Conservation (phyloP, 2,888 invertebrate species). For the Agrochola circellaris region DNA sequence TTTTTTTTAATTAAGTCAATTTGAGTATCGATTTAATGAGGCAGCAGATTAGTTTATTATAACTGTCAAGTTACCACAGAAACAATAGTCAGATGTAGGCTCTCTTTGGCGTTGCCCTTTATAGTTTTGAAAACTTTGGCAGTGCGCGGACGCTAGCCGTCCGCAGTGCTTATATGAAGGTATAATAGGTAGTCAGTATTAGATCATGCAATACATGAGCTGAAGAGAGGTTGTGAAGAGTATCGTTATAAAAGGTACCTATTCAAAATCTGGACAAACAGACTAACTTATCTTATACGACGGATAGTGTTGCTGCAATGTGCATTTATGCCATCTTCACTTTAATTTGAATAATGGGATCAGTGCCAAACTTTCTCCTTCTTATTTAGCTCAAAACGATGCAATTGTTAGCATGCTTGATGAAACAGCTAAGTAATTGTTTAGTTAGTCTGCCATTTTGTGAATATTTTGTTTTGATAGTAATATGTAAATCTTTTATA, state of each 20-base stretch:
- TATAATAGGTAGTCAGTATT: conserved; percentile 83
- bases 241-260: conserved; percentile 90
- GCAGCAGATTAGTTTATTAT: conserved; percentile 87
- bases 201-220: conserved; percentile 85
- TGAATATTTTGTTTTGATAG: conserved; percentile 91
- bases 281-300: conserved; percentile 86
- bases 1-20: conserved; percentile 87
- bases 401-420: conserved; percentile 90
- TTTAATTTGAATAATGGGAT: conserved; percentile 88
- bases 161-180: conserved; percentile 66
- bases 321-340: conserved; percentile 90
- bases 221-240: conserved; percentile 89
- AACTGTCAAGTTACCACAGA: conserved; percentile 89
- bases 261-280: conserved; percentile 88
- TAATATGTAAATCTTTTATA: conserved; percentile 91
- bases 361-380: conserved; percentile 91
- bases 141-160: conserved; percentile 66
- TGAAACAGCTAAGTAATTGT: conserved; percentile 89
- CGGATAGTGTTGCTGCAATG: conserved; percentile 88
- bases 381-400: conserved; percentile 90
- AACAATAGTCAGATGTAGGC: conserved; percentile 88
- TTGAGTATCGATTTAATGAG: conserved; percentile 86
- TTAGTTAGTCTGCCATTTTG: conserved; percentile 91
- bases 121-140: conserved; percentile 75
- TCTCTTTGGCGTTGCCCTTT: conserved; percentile 87